These are phyloP conservation scores for Ceratina japonica DNA, from an alignment of 1,140 invertebrate species.

Conservation along the genomic window DNA sequence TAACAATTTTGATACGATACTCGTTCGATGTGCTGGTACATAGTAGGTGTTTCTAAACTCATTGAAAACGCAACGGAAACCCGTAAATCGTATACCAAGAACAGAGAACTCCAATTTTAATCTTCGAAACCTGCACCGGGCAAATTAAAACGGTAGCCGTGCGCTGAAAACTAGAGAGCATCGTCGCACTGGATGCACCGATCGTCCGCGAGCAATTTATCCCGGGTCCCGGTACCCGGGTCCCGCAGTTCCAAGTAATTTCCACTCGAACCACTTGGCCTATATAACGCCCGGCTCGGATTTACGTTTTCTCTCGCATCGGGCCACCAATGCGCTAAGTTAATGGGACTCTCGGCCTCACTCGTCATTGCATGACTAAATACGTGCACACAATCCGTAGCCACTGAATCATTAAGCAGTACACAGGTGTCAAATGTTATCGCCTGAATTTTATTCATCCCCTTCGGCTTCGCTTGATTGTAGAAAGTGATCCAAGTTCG, in stretches of 20 bases:
- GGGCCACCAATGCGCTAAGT: constrained; percentile 42
- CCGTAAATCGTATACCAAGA: background rate
- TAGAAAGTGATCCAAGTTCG: too few species aligned
- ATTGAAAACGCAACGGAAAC: background rate
- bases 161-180: background rate
- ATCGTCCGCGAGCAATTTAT: constrained; percentile 14
- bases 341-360: constrained; percentile 50
- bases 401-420: too few species aligned
- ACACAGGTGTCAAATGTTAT: too few species aligned
- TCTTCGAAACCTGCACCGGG: background rate
- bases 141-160: background rate
- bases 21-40: background rate
- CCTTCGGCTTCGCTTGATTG: too few species aligned
- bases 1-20: too few species aligned
- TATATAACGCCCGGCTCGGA: background rate
- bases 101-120: constrained; percentile 3
- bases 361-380: background rate
- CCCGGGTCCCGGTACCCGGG: background rate
- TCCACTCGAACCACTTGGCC: constrained; percentile 22
- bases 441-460: too few species aligned
- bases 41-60: background rate
- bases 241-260: background rate
- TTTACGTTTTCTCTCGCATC: constrained; percentile 9
- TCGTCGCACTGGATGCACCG: background rate
- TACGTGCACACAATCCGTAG: too few species aligned